Base-by-base conservation (phyloP, 2,113 vertebrate genomes). In the Paedocypris sp. region DNA sequence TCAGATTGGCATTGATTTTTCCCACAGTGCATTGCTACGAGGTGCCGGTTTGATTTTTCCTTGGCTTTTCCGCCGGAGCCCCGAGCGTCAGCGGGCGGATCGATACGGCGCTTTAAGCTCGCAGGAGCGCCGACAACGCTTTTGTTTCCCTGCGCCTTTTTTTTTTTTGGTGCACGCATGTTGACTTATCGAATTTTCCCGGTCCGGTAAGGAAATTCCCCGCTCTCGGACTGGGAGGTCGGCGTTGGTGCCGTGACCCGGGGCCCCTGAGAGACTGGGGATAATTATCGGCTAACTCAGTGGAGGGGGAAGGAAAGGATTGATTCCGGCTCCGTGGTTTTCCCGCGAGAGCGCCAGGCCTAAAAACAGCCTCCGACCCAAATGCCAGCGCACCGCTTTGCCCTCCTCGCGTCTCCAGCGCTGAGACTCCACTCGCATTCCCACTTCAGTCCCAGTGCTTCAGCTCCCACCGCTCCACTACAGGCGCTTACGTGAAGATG, bases 1-100 rank as follows among this genome's bases (percentile, higher is more conserved):
- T 70, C 68, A 66, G 58, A 62, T 50, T 61, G 68, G 11, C 63
- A 66, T 70, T 45, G 68, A 62, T 70, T 62, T 66, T 62, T 58
- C 63, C 58, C 68, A 65, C 62, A 53, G 36, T 43, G 18, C 68
- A 57, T 47, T 57, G 58, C 68, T 60, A 32, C 45, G 25, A 66
- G 68, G 31, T 50, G 35, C 38, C 8, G 46, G 43, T 70, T 66
- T 66, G 63, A 70, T 61, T 66, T 61, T 48, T 70, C 50, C 62
- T 70, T 50, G 68, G 51, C 68, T 66, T 66, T 66, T 66, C 45
- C 66, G 50, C 26, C 47, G 26, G 18, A 57, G 68, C 31, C 26
- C 12, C 42, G 15, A 45, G 61, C 15, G 20, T 15, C 38, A 6
- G 6, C 20, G 13, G 12, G 26, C 22, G 39, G 58, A 66, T 70